These are phyloP conservation scores for Stigmatopora nigra DNA, from an alignment of 2,113 vertebrate genomes.

Conservation along the genomic window DNA sequence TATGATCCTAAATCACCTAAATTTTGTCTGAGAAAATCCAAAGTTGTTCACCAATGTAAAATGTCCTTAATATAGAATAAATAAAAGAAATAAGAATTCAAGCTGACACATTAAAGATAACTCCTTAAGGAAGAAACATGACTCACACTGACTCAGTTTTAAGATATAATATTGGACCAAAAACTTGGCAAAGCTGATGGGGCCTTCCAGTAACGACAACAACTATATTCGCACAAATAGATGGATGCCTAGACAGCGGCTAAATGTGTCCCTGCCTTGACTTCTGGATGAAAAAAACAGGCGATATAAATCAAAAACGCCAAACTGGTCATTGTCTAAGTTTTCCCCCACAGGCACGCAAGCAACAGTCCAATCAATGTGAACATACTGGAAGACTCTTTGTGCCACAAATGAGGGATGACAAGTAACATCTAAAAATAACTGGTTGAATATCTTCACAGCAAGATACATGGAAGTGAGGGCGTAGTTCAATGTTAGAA, in stretches of 20 bases:
- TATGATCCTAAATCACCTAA: no score
- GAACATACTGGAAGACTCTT: conserved; percentile 23
- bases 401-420: conserved; percentile 22
- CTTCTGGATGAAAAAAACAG: conserved; percentile 4
- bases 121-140: neutral
- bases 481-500: conserved; percentile 1
- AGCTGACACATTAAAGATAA: neutral
- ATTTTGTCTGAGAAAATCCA: no score
- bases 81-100: neutral
- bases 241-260: neutral
- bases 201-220: neutral
- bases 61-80: neutral
- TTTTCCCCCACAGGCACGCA: conserved; percentile 46
- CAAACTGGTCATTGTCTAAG: conserved; percentile 30
- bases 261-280: neutral
- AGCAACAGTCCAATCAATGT: conserved; percentile 45
- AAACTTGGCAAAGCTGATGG: neutral
- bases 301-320: conserved; percentile 30
- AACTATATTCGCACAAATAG: neutral
- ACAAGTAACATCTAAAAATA: conserved; percentile 19
- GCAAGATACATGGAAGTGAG: neutral
- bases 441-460: neutral
- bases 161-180: neutral
- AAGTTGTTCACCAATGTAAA: neutral
- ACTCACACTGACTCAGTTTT: neutral